Evolutionary conservation across 92 coral and sea anemone genomes (phyloP).

Genomic region (Palythoa caribaeorum): DNA sequence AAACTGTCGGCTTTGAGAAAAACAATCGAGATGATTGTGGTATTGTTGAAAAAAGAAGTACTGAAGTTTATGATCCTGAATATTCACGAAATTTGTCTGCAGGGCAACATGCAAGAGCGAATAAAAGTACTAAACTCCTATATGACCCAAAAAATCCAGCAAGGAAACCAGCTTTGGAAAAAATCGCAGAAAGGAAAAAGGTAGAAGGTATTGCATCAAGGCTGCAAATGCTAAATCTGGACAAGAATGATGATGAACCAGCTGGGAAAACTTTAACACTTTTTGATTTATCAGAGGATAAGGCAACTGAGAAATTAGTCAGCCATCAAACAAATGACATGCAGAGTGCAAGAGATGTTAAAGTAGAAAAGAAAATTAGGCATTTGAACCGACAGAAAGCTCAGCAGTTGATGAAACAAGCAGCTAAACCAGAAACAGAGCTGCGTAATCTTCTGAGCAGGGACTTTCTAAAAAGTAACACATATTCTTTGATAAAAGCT

Average conservation of each 20-base stretch:
- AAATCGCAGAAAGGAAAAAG: constrained; percentile 31
- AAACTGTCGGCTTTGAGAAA: not conserved
- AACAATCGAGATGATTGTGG: constrained; percentile 15
- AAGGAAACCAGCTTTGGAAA: constrained; percentile 39
- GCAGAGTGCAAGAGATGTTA: not conserved
- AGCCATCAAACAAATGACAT: not conserved
- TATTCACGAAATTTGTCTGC: constrained; percentile 20
- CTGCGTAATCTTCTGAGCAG: constrained; percentile 72
- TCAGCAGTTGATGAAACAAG: constrained; percentile 69
- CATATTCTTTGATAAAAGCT: constrained; percentile 59
- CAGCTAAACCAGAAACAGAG: constrained; percentile 60
- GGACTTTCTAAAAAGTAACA: constrained; percentile 66
- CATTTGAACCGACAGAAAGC: constrained; percentile 76
- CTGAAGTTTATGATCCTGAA: constrained; percentile 3
- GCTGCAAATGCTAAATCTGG: constrained; percentile 26
- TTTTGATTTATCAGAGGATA: constrained; percentile 28
- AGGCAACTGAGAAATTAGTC: not conserved
- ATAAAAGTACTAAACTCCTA: constrained; percentile 25
- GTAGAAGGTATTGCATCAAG: constrained; percentile 23
- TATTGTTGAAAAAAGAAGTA: constrained; percentile 11
- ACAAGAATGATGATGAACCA: constrained; percentile 23
- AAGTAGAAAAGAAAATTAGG: constrained; percentile 72
- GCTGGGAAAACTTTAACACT: constrained; percentile 17
- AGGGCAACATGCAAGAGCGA: constrained; percentile 17
- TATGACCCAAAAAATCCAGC: constrained; percentile 22